Percentiles rank a stretch among this genome's conserved stretches.
These are phyloP conservation scores for Notiomystis cincta DNA, from an alignment of 2,113 vertebrate species.

Conservation along the genomic window DNA sequence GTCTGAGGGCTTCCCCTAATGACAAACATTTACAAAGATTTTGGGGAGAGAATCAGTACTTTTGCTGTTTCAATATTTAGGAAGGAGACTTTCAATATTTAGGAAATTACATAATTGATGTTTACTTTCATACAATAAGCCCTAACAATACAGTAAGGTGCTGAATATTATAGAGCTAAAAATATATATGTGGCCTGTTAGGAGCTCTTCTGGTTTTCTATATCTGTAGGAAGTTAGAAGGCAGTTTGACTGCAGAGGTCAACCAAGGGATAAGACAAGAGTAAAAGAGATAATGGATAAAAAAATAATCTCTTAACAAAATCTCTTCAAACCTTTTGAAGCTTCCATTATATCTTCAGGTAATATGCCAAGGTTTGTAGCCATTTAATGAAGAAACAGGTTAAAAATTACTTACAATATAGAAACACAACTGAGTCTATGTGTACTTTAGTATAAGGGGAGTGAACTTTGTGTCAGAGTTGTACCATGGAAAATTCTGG, in stretches of 20 bases:
- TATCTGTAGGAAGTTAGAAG: background rate
- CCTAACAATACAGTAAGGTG: background rate
- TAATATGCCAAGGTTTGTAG: background rate
- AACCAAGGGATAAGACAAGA: background rate
- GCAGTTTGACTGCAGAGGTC: background rate
- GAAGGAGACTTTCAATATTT: background rate
- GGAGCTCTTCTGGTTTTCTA: background rate
- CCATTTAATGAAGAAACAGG: background rate
- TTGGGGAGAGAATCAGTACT: background rate
- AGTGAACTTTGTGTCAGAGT: background rate
- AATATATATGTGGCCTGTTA: background rate
- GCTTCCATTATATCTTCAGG: background rate
- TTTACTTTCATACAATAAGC: background rate
- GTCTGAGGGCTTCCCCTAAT: background rate
- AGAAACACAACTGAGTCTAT: background rate
- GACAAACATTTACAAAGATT: background rate
- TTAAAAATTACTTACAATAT: background rate
- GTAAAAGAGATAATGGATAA: background rate
- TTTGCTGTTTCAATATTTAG: background rate
- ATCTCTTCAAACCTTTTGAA: background rate
- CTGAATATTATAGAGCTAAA: background rate
- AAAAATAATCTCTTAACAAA: background rate
- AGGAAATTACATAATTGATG: background rate
- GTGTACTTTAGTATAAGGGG: background rate
- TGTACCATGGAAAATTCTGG: background rate